A percentile compares a stretch with the other conserved stretches of the same genome.
These are phyloP conservation scores for Aplysina aerophoba DNA, from an alignment of 37 sponge, comb jelly and placozoan genomes.

Conservation along the genomic window DNA sequence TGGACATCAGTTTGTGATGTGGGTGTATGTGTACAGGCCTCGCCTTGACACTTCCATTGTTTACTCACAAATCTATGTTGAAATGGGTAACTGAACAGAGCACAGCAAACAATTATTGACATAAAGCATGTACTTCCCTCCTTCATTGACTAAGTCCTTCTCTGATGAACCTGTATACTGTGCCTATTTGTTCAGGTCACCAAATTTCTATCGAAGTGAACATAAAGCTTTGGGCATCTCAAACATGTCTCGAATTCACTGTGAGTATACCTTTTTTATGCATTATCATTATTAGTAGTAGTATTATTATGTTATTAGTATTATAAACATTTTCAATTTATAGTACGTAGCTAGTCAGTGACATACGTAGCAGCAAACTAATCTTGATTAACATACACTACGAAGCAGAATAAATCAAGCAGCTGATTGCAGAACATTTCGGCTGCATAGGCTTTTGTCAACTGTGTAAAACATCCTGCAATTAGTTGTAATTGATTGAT, in stretches of 20 bases:
- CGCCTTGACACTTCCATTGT: not conserved
- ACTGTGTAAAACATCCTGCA: too few relatives aligned
- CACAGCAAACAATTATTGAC: not conserved
- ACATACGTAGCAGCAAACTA: too few relatives aligned
- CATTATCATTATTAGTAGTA: not conserved
- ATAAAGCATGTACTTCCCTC: too few relatives aligned
- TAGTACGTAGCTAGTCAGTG: too few relatives aligned
- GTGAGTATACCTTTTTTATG: not conserved
- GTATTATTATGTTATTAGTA: not conserved
- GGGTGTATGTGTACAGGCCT: not conserved
- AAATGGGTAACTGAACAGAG: not conserved
- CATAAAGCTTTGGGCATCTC: not conserved
- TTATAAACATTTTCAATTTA: not conserved
- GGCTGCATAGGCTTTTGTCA: too few relatives aligned
- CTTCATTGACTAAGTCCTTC: too few relatives aligned
- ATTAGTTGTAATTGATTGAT: too few relatives aligned
- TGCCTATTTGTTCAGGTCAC: too few relatives aligned
- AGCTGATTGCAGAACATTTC: too few relatives aligned
- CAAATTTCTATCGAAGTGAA: slow-evolving; percentile 1
- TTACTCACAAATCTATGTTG: slow-evolving; percentile 14
- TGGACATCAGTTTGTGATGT: not conserved
- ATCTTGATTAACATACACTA: too few relatives aligned
- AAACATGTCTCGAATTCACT: slow-evolving; percentile 14
- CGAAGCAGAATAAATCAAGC: too few relatives aligned
- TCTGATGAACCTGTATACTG: too few relatives aligned